A percentile compares a stretch with the other conserved stretches of the same genome.
phyloP scores from a whole-genome alignment of 1,140 invertebrate genomes.

The Caenorhabditis briggsae region DNA sequence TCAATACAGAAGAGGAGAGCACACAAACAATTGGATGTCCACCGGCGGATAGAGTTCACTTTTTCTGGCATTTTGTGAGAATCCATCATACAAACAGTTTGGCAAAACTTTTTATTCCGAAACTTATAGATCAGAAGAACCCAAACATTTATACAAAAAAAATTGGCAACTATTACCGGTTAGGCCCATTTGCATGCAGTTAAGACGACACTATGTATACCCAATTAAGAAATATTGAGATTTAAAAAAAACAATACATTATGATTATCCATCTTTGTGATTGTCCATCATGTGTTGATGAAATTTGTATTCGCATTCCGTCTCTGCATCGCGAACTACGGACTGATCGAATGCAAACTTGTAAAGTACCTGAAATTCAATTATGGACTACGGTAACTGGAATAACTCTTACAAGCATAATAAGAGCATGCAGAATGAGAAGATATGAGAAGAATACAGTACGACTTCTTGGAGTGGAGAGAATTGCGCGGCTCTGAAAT shows the following conservation, averaged over 20 bases:
- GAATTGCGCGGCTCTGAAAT: slow-evolving; percentile 55
- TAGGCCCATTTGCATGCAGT: slow-evolving; percentile 32
- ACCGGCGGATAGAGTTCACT: not conserved
- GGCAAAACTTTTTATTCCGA: not conserved
- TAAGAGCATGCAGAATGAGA: slow-evolving; percentile 57
- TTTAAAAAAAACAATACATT: not conserved
- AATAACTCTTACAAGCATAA: slow-evolving; percentile 54
- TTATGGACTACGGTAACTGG: not conserved
- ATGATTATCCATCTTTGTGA: not conserved
- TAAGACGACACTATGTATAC: slow-evolving; percentile 22
- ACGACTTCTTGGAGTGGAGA: slow-evolving; percentile 37
- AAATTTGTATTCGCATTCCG: slow-evolving; percentile 63
- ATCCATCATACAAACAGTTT: no score
- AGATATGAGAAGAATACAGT: slow-evolving; percentile 64
- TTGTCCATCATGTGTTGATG: slow-evolving; percentile 63
- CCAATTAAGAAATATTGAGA: not conserved
- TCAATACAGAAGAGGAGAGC: not conserved
- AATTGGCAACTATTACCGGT: not conserved
- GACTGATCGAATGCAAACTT: slow-evolving; percentile 55
- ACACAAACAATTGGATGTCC: slow-evolving; percentile 41
- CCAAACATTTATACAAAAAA: not conserved
- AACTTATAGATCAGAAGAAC: not conserved
- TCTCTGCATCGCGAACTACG: slow-evolving; percentile 27
- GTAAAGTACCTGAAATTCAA: slow-evolving; percentile 60
- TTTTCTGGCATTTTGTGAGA: no score